Conservation (phyloP, 2,797 vertebrate species). For the Enteromius argenteus region DNA sequence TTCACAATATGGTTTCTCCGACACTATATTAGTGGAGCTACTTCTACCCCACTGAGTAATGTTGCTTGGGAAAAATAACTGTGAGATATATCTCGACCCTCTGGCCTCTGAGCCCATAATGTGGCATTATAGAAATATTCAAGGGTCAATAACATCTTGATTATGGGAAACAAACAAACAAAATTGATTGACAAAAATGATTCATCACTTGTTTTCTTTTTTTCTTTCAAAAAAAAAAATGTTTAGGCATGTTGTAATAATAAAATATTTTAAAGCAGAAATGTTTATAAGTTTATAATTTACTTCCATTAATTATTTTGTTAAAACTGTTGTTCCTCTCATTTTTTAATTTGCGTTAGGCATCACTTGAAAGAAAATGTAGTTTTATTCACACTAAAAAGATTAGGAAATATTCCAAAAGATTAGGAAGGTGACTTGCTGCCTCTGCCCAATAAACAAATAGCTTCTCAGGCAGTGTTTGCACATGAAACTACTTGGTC, state of each 20-base stretch:
- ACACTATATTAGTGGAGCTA: slow-evolving; percentile 82
- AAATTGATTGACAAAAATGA: not conserved
- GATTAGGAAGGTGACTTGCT: not conserved
- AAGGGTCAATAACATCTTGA: slow-evolving; percentile 2
- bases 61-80: slow-evolving; percentile 47
- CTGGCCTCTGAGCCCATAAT: slow-evolving; percentile 10
- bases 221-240: not conserved
- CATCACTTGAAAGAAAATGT: not conserved
- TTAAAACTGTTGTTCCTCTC: not conserved
- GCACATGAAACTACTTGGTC: not conserved
- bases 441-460: not conserved
- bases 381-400: not conserved
- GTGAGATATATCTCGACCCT: slow-evolving; percentile 25
- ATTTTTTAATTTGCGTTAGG: not conserved
- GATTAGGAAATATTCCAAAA: not conserved
- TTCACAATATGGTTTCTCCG: slow-evolving; percentile 89
- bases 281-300: not conserved
- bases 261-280: not conserved
- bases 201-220: not conserved
- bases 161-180: not conserved
- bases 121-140: not conserved
- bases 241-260: too few relatives aligned
- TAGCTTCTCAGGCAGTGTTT: not conserved
- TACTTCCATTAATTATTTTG: not conserved
- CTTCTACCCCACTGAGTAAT: slow-evolving; percentile 72